A percentile compares a stretch with the other conserved stretches of the same genome.
phyloP scores from a whole-genome alignment of 2,888 invertebrate species.

The Amphipoea lucens region DNA sequence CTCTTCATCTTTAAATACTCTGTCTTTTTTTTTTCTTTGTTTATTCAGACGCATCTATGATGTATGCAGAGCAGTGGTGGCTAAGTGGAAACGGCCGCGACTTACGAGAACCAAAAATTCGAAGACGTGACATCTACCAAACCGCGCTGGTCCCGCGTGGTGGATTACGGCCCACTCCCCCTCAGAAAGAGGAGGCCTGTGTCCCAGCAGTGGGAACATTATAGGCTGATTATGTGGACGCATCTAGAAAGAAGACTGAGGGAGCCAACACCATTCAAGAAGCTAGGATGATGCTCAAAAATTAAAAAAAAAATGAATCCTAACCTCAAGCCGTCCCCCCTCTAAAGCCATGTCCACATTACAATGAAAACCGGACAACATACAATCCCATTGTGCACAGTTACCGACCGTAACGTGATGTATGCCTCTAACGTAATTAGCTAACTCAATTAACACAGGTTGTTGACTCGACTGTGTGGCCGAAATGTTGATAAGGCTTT shows the following conservation, averaged over 20 bases:
- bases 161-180: no score
- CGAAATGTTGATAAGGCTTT: slow-evolving; percentile 48
- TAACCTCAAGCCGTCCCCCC: neutral
- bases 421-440: slow-evolving; percentile 63
- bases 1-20: neutral
- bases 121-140: no score
- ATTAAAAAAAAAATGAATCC: neutral
- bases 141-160: no score
- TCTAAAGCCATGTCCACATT: slow-evolving; percentile 34
- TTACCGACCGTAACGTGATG: slow-evolving; percentile 64
- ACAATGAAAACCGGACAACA: slow-evolving; percentile 53
- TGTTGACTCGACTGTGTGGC: slow-evolving; percentile 60
- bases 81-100: no score
- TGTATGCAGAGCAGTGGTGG: no score
- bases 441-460: slow-evolving; percentile 62
- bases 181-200: no score
- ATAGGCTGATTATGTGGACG: no score
- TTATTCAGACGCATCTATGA: neutral
- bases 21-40: no score
- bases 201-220: no score
- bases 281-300: neutral
- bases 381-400: slow-evolving; percentile 65
- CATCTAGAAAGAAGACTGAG: no score
- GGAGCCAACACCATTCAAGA: neutral
- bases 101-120: no score